Percentiles rank a stretch among this genome's conserved stretches.
Evolutionary conservation across 2,113 vertebrate species (phyloP).

Genomic region (Apodemus speciosus): DNA sequence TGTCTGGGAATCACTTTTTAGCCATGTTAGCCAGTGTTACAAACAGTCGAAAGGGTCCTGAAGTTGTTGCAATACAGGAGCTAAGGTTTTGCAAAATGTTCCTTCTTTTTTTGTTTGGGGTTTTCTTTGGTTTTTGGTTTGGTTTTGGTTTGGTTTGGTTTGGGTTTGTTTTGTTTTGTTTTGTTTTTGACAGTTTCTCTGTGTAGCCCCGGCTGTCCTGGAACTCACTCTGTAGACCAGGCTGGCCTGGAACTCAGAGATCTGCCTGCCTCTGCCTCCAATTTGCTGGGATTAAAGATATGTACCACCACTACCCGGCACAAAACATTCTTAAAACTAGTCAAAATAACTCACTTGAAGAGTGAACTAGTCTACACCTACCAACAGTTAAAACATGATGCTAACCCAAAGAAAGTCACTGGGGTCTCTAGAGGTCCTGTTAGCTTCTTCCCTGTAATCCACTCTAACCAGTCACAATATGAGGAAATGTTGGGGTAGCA

Average conservation of each 20-base stretch:
- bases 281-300: too few species aligned
- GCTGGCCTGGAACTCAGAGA: too few species aligned
- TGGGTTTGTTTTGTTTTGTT: too few species aligned
- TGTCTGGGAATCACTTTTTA: background rate
- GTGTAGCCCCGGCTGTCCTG: too few species aligned
- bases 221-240: too few species aligned
- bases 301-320: too few species aligned
- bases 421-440: background rate
- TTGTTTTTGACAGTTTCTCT: too few species aligned
- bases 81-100: conserved; percentile 25
- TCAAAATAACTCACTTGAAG: background rate
- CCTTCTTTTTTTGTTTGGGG: too few species aligned
- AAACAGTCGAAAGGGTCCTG: conserved; percentile 1
- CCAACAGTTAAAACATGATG: background rate
- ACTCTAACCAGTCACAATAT: background rate
- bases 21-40: background rate
- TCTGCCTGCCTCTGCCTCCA: too few species aligned
- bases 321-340: conserved; percentile 29
- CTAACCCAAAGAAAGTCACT: background rate
- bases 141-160: too few species aligned
- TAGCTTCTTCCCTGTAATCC: background rate
- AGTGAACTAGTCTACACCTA: conserved; percentile 12
- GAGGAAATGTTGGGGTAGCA: background rate
- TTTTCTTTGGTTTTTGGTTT: too few species aligned
- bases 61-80: background rate